These are phyloP conservation scores for Caretta caretta DNA, from an alignment of 2,113 vertebrate genomes.

Conservation along the genomic window DNA sequence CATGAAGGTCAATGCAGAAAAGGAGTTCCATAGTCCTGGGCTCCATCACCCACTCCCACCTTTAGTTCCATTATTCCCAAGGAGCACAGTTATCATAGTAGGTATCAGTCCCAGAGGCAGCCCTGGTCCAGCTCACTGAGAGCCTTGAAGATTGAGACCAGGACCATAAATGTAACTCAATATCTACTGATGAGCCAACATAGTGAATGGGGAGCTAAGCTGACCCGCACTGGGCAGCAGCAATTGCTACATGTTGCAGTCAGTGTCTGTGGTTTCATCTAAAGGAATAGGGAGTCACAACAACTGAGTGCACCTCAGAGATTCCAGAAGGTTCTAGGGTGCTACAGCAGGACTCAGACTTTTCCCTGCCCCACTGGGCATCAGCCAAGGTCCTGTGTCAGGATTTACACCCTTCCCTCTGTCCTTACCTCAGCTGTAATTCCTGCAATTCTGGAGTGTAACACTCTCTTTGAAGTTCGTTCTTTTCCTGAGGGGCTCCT, in stretches of 20 bases:
- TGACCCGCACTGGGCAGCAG: not conserved
- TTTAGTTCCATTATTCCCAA: constrained; percentile 12
- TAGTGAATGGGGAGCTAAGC: not conserved
- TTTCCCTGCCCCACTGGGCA: not conserved
- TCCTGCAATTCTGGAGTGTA: constrained; percentile 82
- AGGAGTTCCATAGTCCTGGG: not conserved
- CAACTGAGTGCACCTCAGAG: not conserved
- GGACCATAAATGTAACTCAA: not conserved
- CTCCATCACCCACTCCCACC: not conserved
- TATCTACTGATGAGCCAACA: not conserved
- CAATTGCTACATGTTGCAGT: not conserved
- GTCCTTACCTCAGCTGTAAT: constrained; percentile 86
- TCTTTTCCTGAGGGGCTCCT: constrained; percentile 89
- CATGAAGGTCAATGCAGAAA: not conserved
- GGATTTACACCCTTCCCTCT: not conserved
- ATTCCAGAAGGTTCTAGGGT: not conserved
- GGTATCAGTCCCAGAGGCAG: not conserved
- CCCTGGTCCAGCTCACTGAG: not conserved
- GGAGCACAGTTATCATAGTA: not conserved
- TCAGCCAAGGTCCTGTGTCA: not conserved
- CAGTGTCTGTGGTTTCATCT: not conserved
- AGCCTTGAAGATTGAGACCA: not conserved
- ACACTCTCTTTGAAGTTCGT: constrained; percentile 64
- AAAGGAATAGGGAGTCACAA: not conserved
- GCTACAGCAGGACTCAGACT: not conserved